Evolutionary conservation across 2,797 vertebrate genomes (phyloP), one percentile per base, ranked within the genome.

Genomic region (Notolabrus celidotus): DNA sequence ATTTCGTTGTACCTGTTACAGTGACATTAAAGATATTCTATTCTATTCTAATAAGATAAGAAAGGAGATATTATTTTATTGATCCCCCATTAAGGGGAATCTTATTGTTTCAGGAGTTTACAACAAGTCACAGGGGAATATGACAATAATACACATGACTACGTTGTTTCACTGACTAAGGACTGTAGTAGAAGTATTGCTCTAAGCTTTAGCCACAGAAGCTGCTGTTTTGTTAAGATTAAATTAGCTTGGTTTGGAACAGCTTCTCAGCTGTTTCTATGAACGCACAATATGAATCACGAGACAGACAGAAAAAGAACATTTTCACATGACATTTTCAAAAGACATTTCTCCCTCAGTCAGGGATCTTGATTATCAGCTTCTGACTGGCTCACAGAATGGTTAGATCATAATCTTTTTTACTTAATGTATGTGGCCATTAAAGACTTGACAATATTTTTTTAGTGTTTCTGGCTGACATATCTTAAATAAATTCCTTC

Each of bases 381-480:
- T 16, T 63, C 33, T 60, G 36, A 71, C 43, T 41, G 47, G 23
- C 9, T 82, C 34, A 59, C 7, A 45, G 29, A 49, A 42, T 53
- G 52, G 31, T 55, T 59, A 19, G 25, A 70, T 60, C 33, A 36
- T 3, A 5, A 11, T 59, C 33, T 50, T 36, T 82, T 38, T 15
- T 22, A 23, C 20, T 58, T 61, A 23, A n/a, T 42, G 31, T 42
- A 39, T 65, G 20, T 47, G 33, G 36, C 49, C 45, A n/a, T 31
- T 2, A 66, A 10, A 53, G 23, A 52, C 72, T 56, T n/a, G n/a
- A n/a, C 22, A 55, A 29, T 16, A 51, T 57, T 62, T 31, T 70
- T 70, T 53, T 57, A 25, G 63, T 71, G 49, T 68, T 55, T 75
- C 56, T 74, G 72, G 9, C 16, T 52, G 1, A 52, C 66, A 70